Evolutionary conservation across 2,888 invertebrate genomes (phyloP).

Genomic region (Myopa tessellatipennis): DNA sequence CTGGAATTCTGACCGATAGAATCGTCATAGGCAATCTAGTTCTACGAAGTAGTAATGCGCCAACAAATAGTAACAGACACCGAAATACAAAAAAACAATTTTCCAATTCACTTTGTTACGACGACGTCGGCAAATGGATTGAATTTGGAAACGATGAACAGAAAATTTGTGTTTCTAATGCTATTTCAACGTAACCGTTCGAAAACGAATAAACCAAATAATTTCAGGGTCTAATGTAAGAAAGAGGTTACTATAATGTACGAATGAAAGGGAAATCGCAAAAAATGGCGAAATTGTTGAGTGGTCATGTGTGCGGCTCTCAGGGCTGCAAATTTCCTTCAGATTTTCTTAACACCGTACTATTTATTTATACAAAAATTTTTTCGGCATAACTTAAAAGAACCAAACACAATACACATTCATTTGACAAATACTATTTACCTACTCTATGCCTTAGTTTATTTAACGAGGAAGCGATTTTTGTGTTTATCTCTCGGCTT

Average conservation of each 20-base stretch:
- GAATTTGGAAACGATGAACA: background rate
- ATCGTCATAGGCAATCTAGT: background rate
- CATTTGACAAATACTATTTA: too few species aligned
- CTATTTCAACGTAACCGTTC: background rate
- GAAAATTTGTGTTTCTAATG: background rate
- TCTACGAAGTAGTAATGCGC: background rate
- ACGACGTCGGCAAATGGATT: slow-evolving; percentile 37
- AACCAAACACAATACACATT: too few species aligned
- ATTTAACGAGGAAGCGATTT: too few species aligned
- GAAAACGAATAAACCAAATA: background rate
- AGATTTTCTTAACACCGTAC: too few species aligned
- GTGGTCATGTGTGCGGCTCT: background rate
- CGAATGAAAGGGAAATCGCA: background rate
- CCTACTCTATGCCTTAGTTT: too few species aligned
- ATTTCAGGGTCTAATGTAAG: background rate
- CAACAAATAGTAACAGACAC: slow-evolving; percentile 1
- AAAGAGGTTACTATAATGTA: background rate
- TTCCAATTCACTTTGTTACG: slow-evolving; percentile 32
- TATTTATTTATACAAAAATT: too few species aligned
- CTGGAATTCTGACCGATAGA: background rate
- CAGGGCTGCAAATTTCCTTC: background rate
- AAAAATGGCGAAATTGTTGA: background rate
- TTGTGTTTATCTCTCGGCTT: too few species aligned
- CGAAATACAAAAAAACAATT: background rate
- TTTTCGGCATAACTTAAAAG: too few species aligned